A percentile compares a stretch with the other conserved stretches of the same genome.
Conservation (phyloP, 2,888 invertebrate genomes). For the Altica lythri region DNA sequence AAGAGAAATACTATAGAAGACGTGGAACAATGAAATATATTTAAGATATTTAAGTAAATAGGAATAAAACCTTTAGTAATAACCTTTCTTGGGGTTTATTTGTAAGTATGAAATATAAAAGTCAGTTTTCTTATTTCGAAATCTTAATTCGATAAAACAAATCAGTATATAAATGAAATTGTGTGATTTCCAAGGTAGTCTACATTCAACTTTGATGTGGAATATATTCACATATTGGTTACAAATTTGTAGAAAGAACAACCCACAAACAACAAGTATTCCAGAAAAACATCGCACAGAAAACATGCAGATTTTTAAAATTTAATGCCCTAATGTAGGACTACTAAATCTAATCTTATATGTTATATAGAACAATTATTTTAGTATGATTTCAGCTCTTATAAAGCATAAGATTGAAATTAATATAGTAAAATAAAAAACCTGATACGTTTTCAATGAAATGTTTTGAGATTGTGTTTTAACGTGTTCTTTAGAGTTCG, state of each 20-base stretch:
- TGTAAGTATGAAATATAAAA: too few relatives aligned
- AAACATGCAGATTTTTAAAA: constrained; percentile 1
- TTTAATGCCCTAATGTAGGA: constrained; percentile 6
- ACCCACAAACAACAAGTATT: neutral
- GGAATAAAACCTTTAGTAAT: too few relatives aligned
- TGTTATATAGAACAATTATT: constrained; percentile 8
- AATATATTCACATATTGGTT: neutral
- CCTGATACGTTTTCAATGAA: constrained; percentile 6
- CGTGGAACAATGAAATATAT: too few relatives aligned
- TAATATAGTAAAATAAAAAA: neutral
- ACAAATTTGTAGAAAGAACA: neutral
- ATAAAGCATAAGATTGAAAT: constrained; percentile 7
- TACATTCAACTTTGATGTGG: too few relatives aligned
- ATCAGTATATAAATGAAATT: neutral
- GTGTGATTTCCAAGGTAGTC: neutral
- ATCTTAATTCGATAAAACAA: too few relatives aligned
- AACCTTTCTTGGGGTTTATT: too few relatives aligned
- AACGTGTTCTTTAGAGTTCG: constrained; percentile 1
- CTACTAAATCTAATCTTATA: neutral
- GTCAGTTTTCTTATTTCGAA: too few relatives aligned
- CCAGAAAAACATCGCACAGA: constrained; percentile 3
- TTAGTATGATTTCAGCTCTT: neutral
- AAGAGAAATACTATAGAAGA: too few relatives aligned
- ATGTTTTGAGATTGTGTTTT: neutral
- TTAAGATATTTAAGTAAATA: too few relatives aligned